Evolutionary conservation across 2,113 vertebrate genomes (phyloP), one percentile per base, ranked within the genome.

Genomic region (Xiphias gladius): DNA sequence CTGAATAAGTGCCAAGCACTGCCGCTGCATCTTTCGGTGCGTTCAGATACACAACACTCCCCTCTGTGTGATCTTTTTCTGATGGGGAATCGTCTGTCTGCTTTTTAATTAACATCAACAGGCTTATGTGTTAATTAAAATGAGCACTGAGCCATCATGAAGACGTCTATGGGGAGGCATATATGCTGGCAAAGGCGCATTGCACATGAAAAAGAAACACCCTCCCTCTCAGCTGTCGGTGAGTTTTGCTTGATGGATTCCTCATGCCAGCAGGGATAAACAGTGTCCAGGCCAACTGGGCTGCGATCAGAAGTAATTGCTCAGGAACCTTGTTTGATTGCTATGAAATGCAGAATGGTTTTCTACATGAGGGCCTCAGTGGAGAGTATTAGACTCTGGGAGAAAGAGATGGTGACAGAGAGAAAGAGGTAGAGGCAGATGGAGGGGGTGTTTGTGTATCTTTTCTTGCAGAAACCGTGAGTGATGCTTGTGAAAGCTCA

Each of bases 71-170:
- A 93, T 92, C 84, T 93, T 91, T 76, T 76, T 73, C 78, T 89
- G 73, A 84, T 87, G 86, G 84, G 79, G 85, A 91, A 91, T 90
- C 54, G 77, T 87, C 86, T 84, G 89, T 90, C 88, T 91, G 84
- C 82, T 90, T 94, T 93, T 95, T 94, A 95, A 95, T 94, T 93
- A 94, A 92, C 93, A 93, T 93, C 88, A 86, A 85, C 88, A 77
- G 91, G 91, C 91, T 88, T 90, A 89, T 82, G 78, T 89, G 92
- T 93, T 96, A 94, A 95, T 96, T 96, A 95, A 94, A 92, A 90
- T 62, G 75, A 90, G 85, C 90, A 86, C 28, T 73, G 88, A 92
- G 92, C 90, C 89, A 57, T 88, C 76, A 26, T 73, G 75, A 72
- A 66, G 81, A 30, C 54, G 70, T 94, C 93, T 93, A 83, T 35